phyloP scores from a whole-genome alignment of 2,888 invertebrate genomes.

The Acleris holmiana region DNA sequence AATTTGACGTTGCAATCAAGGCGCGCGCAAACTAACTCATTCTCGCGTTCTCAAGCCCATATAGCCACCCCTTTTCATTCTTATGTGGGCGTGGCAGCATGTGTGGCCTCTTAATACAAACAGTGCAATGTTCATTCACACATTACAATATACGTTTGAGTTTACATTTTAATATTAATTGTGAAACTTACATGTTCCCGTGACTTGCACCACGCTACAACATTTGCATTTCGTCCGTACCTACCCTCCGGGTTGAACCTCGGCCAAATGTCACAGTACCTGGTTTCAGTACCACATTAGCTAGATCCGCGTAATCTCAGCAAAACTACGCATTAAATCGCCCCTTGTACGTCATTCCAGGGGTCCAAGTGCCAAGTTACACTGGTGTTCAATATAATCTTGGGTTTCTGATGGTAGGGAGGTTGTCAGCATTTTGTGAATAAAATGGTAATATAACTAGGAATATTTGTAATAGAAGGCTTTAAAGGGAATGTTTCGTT shows the following conservation, averaged over 20 bases:
- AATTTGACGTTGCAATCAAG: too few species aligned
- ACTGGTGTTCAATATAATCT: constrained; percentile 34
- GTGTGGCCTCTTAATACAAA: too few species aligned
- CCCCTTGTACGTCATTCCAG: constrained; percentile 20
- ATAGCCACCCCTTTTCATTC: too few species aligned
- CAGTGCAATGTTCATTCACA: neutral
- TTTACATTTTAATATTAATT: too few species aligned
- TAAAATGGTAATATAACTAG: constrained; percentile 27
- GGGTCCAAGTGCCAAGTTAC: constrained; percentile 31
- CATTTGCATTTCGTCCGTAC: constrained; percentile 57
- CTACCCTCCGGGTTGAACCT: constrained; percentile 55
- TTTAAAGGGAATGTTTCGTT: constrained; percentile 6
- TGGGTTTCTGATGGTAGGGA: constrained; percentile 28
- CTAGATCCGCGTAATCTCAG: constrained; percentile 24
- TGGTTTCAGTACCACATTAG: constrained; percentile 47
- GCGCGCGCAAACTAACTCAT: too few species aligned
- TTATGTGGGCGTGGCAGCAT: too few species aligned
- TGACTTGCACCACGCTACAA: constrained; percentile 43
- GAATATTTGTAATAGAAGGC: constrained; percentile 11
- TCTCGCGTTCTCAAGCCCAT: too few species aligned
- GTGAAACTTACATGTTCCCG: too few species aligned
- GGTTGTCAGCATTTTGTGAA: constrained; percentile 27
- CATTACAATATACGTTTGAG: too few species aligned
- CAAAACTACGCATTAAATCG: constrained; percentile 35
- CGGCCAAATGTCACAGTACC: constrained; percentile 66